phyloP scores from a whole-genome alignment of 2,797 vertebrate genomes.

The Rhynchotus rufescens region DNA sequence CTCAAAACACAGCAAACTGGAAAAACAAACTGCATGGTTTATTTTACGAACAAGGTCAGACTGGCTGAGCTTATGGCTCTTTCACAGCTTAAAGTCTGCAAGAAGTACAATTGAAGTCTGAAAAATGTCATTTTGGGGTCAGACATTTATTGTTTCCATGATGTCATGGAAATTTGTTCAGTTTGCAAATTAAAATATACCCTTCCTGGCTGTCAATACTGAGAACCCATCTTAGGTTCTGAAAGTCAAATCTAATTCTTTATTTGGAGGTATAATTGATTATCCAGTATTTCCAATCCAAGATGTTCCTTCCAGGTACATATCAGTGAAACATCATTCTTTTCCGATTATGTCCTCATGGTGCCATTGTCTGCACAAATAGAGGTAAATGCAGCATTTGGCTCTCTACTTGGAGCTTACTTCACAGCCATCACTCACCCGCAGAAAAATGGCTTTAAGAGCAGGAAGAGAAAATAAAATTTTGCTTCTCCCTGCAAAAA shows the following conservation, averaged over 20 bases:
- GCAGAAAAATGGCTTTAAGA: not conserved
- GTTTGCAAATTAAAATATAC: slow-evolving; percentile 66
- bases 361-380: slow-evolving; percentile 59
- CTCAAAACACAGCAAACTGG: not conserved
- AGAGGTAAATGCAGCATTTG: slow-evolving; percentile 62
- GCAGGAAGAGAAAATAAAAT: not conserved
- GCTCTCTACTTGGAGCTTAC: slow-evolving; percentile 56
- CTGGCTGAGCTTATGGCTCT: slow-evolving; percentile 28
- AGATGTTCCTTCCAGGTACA: slow-evolving; percentile 51
- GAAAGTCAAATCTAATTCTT: slow-evolving; percentile 58
- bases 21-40: not conserved
- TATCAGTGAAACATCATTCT: slow-evolving; percentile 54
- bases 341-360: slow-evolving; percentile 55
- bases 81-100: slow-evolving; percentile 26
- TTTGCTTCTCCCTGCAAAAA: not conserved
- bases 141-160: slow-evolving; percentile 65
- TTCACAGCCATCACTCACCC: slow-evolving; percentile 59
- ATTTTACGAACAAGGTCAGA: slow-evolving; percentile 54
- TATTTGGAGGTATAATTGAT: slow-evolving; percentile 48
- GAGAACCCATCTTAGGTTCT: slow-evolving; percentile 42
- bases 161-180: slow-evolving; percentile 68
- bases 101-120: slow-evolving; percentile 46
- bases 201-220: slow-evolving; percentile 66
- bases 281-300: not conserved
- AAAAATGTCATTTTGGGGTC: slow-evolving; percentile 67